Percentiles rank a stretch among this genome's conserved stretches.
These are phyloP conservation scores for Triplophysa dalaica DNA, from an alignment of 2,113 vertebrate species.

Conservation along the genomic window DNA sequence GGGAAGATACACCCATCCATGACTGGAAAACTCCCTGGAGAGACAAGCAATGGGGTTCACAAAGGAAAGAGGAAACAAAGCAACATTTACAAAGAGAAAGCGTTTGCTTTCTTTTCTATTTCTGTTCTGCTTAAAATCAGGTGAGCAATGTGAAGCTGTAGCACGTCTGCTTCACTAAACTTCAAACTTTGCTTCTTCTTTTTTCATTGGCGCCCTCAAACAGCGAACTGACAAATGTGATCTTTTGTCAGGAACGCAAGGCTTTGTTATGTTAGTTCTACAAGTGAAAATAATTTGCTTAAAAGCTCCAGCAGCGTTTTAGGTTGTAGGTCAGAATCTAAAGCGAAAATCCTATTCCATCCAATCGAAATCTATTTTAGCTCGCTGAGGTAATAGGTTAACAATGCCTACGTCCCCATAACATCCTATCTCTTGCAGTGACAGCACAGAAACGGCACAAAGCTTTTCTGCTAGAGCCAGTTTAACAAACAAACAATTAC, in stretches of 20 bases:
- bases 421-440: not conserved
- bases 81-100: constrained; percentile 69
- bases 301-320: constrained; percentile 40
- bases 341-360: constrained; percentile 17
- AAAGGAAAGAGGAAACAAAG: constrained; percentile 66
- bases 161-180: constrained; percentile 71
- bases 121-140: constrained; percentile 72
- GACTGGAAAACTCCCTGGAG: constrained; percentile 47
- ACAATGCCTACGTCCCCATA: not conserved
- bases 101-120: constrained; percentile 74
- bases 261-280: constrained; percentile 57
- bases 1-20: not conserved
- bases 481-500: constrained; percentile 29
- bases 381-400: constrained; percentile 25
- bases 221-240: constrained; percentile 60
- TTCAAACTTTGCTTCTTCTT: constrained; percentile 62
- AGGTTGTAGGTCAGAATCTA: constrained; percentile 20
- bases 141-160: constrained; percentile 71
- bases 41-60: constrained; percentile 47
- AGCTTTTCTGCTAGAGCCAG: not conserved
- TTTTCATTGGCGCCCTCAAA: constrained; percentile 40
- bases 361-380: constrained; percentile 23
- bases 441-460: not conserved
- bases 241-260: constrained; percentile 53
- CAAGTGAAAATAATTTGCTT: constrained; percentile 51